Base-by-base conservation (phyloP, 2,888 invertebrate genomes). In the Aleiodes alternator region DNA sequence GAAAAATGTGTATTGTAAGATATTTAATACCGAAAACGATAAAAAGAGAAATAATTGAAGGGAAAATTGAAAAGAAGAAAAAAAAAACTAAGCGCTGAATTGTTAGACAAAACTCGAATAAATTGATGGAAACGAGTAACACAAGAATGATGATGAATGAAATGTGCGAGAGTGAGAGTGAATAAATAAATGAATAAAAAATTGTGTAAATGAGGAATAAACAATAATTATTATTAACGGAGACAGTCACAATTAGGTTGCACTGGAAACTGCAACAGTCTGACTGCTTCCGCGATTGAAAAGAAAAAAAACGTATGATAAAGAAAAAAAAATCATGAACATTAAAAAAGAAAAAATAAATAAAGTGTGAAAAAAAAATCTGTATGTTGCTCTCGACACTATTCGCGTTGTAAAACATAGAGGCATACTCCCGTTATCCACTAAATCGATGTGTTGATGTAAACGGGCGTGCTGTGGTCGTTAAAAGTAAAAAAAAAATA, bases 1-100 rank as follows among this genome's bases (percentile, higher is more conserved):
- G 81, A 82, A 87, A 84, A 82, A 85, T 87, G 87, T 87, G 87
- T 87, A 87, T 84, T 88, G 87, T 87, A 87, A 87, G 84, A 88
- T 87, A 88, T 87, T 87, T 87, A 87, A 87, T 87, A 88, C 85
- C 81, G 84, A 86, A 23, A 84, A 82, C 82, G 83, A 85, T 85
- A 75, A 78, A 79, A 80, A 43, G 80, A 81, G 73, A 69, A 77
- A 78, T 72, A 75, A 79, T 56, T 34, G 16, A 12, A 55, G n/a
- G 14, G 50, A 57, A 70, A 57, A 23, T 4, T 56, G 23, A 50
- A 69, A 55, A 69, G 16, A 55, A 29, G 53, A 8, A 57, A 34
- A 68, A 68, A 5, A 8, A 61, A n/a, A 61, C 34, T 34, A 61
- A 29, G 12, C 1, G n/a, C n/a, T 59, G 23, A 71, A 50, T 71